These are phyloP conservation scores for Corythornis vintsioides DNA, from an alignment of 2,113 vertebrate genomes.

Conservation along the genomic window DNA sequence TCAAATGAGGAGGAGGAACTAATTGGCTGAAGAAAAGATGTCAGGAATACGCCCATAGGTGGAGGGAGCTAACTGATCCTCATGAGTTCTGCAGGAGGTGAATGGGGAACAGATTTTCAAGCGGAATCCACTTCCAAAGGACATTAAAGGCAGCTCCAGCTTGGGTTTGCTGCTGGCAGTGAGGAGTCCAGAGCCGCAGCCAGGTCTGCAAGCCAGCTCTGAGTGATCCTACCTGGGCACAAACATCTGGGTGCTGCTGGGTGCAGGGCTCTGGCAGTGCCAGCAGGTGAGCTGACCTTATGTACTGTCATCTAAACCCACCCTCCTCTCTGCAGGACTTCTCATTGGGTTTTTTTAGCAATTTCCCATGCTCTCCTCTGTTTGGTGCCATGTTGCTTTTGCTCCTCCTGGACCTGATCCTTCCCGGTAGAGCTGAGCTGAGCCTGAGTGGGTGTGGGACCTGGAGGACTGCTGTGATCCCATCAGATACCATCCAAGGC, in stretches of 20 bases:
- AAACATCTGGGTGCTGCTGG: not conserved
- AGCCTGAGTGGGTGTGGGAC: accelerated
- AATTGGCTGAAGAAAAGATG: not conserved
- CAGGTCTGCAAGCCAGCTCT: not conserved
- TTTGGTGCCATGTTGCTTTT: not conserved
- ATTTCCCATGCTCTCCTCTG: not conserved
- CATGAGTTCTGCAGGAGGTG: not conserved
- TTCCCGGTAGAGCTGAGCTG: accelerated
- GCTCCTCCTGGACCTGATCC: not conserved
- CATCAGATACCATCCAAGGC: not conserved
- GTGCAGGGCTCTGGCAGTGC: not conserved
- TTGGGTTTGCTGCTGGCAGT: not conserved
- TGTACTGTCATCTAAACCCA: not conserved
- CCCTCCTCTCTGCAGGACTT: not conserved
- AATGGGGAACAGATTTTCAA: not conserved
- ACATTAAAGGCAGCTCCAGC: not conserved
- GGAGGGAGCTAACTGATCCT: not conserved
- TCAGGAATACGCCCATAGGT: not conserved
- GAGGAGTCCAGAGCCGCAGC: not conserved
- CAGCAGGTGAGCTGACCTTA: not conserved
- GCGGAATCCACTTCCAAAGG: not conserved
- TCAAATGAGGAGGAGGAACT: constrained; percentile 17
- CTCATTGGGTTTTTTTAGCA: accelerated
- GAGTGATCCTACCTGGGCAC: not conserved
- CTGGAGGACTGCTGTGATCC: not conserved